phyloP scores from a whole-genome alignment of 2,797 vertebrate genomes.

The Sebastes minor region DNA sequence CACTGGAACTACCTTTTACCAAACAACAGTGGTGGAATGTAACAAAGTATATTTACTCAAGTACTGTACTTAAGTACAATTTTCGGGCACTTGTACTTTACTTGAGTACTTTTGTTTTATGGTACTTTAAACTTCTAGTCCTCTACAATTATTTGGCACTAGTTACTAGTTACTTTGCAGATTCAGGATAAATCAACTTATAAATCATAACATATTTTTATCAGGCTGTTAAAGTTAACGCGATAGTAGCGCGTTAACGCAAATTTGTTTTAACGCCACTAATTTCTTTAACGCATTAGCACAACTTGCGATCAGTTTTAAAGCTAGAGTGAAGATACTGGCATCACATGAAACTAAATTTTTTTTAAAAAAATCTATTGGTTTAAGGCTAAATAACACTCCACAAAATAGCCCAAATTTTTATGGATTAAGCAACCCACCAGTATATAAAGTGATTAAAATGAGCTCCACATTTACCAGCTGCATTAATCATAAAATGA shows the following conservation, averaged over 20 bases:
- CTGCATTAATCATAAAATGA: neutral
- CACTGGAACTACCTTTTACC: neutral
- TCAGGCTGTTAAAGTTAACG: too few species aligned
- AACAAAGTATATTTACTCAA: neutral
- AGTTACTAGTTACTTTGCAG: too few species aligned
- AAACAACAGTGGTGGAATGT: neutral
- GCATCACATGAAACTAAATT: too few species aligned
- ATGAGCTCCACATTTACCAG: neutral
- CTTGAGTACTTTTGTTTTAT: neutral
- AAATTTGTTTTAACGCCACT: too few species aligned
- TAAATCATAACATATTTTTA: fast-evolving
- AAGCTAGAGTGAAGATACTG: too few species aligned
- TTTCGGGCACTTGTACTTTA: neutral
- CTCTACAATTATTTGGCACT: neutral
- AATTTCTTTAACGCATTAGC: too few species aligned
- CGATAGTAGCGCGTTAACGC: too few species aligned
- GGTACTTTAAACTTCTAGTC: neutral
- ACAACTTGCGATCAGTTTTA: too few species aligned
- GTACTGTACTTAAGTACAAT: neutral
- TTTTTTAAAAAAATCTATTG: too few species aligned
- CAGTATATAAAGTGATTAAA: neutral
- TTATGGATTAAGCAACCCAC: neutral
- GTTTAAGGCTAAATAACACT: too few species aligned
- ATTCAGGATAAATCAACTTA: neutral
- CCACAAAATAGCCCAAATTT: too few species aligned